Percentiles rank a stretch among this genome's conserved stretches.
Evolutionary conservation across 2,797 vertebrate genomes (phyloP).

Genomic region (Neosalanx taihuensis): DNA sequence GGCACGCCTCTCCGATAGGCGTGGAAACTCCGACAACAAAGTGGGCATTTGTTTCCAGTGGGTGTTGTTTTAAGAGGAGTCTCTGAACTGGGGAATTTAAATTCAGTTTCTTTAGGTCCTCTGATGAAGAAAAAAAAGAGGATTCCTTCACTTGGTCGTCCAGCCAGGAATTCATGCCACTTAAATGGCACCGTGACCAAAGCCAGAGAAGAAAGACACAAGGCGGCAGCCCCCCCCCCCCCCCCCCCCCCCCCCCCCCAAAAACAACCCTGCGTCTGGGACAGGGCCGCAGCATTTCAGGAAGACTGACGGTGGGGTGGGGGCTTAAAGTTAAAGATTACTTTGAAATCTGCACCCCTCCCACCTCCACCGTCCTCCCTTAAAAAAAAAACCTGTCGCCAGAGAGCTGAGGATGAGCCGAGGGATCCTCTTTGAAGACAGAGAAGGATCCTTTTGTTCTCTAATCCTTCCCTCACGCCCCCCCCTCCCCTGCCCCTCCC

Average conservation of each 20-base stretch:
- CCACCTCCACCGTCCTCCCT: constrained; percentile 49
- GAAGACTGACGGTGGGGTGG: constrained; percentile 65
- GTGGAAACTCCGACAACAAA: constrained; percentile 54
- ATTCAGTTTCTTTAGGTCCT: constrained; percentile 65
- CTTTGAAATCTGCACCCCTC: constrained; percentile 77
- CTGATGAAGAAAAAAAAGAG: constrained; percentile 52
- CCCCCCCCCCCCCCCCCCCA: constrained; percentile 18
- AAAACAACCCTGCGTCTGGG: constrained; percentile 69
- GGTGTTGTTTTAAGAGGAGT: constrained; percentile 69
- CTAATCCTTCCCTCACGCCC: constrained; percentile 65
- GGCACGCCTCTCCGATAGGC: constrained; percentile 5
- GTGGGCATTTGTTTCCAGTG: constrained; percentile 64
- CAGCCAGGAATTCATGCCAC: constrained; percentile 72
- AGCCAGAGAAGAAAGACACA: constrained; percentile 56
- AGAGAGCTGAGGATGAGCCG: constrained; percentile 73
- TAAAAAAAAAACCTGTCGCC: constrained; percentile 74
- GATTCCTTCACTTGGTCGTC: constrained; percentile 66
- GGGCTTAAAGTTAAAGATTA: constrained; percentile 83
- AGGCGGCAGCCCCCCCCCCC: constrained; percentile 38
- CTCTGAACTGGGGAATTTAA: constrained; percentile 63
- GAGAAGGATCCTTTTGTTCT: constrained; percentile 83
- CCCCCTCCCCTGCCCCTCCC: constrained; percentile 19
- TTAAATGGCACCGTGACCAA: constrained; percentile 75
- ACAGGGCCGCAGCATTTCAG: constrained; percentile 70
- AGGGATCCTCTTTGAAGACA: constrained; percentile 82